Conservation (phyloP, 2,888 invertebrate genomes). For the Volucella inanis region DNA sequence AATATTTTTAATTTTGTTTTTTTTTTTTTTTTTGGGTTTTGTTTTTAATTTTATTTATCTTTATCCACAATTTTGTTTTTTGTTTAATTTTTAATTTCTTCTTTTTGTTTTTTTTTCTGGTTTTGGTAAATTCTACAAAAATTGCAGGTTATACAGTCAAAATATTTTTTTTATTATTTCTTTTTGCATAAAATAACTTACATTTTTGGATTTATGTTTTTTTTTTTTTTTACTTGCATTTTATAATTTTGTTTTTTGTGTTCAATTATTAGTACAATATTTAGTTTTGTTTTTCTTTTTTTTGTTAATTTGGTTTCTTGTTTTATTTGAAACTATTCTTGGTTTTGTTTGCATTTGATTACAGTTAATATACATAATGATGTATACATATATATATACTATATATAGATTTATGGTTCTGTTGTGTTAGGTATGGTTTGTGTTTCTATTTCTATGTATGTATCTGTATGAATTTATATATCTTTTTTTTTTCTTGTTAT, state of each 20-base stretch:
- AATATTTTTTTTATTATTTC: slow-evolving; percentile 63
- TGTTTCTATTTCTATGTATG: slow-evolving; percentile 21
- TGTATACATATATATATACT: slow-evolving; percentile 36
- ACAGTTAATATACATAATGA: slow-evolving; percentile 64
- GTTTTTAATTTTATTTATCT: slow-evolving; percentile 79
- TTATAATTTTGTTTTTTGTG: slow-evolving; percentile 36
- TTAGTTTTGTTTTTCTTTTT: neutral
- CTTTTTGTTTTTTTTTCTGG: slow-evolving; percentile 50
- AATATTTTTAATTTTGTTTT: slow-evolving; percentile 65
- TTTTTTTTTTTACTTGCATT: neutral
- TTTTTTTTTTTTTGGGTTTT: slow-evolving; percentile 34
- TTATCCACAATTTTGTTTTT: slow-evolving; percentile 75
- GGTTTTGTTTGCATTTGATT: slow-evolving; percentile 57
- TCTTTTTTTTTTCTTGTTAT: slow-evolving; percentile 32
- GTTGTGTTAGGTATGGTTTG: slow-evolving; percentile 55
- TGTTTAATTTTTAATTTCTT: slow-evolving; percentile 57
- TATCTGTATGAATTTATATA: slow-evolving; percentile 48
- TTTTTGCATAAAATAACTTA: slow-evolving; percentile 65
- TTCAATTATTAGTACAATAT: slow-evolving; percentile 18
- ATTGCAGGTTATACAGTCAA: slow-evolving; percentile 74
- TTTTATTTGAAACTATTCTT: slow-evolving; percentile 62
- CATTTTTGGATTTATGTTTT: slow-evolving; percentile 45
- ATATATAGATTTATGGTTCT: slow-evolving; percentile 51
- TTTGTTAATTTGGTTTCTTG: slow-evolving; percentile 34
- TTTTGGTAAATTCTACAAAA: slow-evolving; percentile 72